Evolutionary conservation across 2,888 invertebrate species (phyloP).

Genomic region (Loripinus fragilis): DNA sequence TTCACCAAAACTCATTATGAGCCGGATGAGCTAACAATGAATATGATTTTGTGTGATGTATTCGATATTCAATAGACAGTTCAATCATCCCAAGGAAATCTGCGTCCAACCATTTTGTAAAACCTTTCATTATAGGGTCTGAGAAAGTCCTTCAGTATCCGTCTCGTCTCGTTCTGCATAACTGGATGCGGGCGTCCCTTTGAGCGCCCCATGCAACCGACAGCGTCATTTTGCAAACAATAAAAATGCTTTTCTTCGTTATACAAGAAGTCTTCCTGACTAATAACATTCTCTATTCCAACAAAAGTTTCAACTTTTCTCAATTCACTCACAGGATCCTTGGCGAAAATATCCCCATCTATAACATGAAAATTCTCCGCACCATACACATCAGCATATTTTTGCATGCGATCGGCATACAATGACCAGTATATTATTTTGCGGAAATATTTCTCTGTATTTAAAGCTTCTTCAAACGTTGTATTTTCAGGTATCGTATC

Average conservation of each 20-base stretch:
- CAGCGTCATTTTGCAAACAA: background rate
- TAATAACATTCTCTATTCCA: background rate
- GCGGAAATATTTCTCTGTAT: too few species aligned
- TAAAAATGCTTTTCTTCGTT: too few species aligned
- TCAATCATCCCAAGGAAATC: constrained; percentile 15
- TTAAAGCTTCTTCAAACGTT: background rate
- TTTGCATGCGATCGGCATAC: background rate
- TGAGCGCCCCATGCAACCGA: background rate
- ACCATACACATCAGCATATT: background rate
- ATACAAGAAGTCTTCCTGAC: background rate
- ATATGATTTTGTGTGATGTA: too few species aligned
- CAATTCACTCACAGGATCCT: background rate
- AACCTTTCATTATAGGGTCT: background rate
- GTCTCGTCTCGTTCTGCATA: background rate
- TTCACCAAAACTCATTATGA: too few species aligned
- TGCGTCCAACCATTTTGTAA: background rate
- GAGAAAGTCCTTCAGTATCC: background rate
- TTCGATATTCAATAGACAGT: background rate
- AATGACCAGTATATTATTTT: background rate
- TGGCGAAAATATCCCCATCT: background rate
- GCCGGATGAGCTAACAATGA: too few species aligned
- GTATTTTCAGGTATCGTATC: background rate
- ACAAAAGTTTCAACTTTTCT: too few species aligned
- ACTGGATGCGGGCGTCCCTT: background rate
- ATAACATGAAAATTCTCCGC: background rate